These are phyloP conservation scores for Orthosia cruda DNA, from an alignment of 2,888 invertebrate species.

Conservation along the genomic window DNA sequence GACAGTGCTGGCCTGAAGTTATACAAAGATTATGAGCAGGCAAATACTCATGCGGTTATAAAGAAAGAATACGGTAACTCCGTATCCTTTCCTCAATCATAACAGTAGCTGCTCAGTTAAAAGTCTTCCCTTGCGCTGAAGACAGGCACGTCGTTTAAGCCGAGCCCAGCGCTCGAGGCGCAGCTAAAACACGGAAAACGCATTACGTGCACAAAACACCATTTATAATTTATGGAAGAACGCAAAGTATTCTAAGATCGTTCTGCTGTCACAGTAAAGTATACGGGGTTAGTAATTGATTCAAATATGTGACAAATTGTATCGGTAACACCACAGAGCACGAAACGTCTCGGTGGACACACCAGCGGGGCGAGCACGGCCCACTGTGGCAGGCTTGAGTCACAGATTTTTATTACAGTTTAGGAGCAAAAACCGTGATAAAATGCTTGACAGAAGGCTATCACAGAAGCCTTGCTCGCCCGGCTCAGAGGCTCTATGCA, in stretches of 20 bases:
- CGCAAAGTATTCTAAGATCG: conserved; percentile 20
- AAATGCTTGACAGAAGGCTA: too few relatives aligned
- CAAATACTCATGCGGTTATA: too few relatives aligned
- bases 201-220: conserved; percentile 41
- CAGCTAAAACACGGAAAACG: conserved; percentile 46
- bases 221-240: conserved; percentile 34
- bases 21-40: too few relatives aligned
- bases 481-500: too few relatives aligned
- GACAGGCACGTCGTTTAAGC: conserved; percentile 14
- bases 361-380: too few relatives aligned
- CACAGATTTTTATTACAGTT: too few relatives aligned
- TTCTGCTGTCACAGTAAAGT: neutral
- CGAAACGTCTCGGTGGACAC: too few relatives aligned
- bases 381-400: too few relatives aligned
- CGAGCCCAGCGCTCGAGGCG: neutral
- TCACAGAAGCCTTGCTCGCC: too few relatives aligned
- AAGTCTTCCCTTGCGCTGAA: neutral
- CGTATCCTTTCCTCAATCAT: neutral
- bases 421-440: too few relatives aligned
- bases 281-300: neutral
- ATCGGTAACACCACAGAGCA: neutral
- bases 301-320: neutral
- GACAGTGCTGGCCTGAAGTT: too few relatives aligned
- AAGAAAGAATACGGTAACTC: too few relatives aligned
- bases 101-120: neutral